Evolutionary conservation across 2,797 vertebrate genomes (phyloP).

Genomic region (Chloroceryle inda): DNA sequence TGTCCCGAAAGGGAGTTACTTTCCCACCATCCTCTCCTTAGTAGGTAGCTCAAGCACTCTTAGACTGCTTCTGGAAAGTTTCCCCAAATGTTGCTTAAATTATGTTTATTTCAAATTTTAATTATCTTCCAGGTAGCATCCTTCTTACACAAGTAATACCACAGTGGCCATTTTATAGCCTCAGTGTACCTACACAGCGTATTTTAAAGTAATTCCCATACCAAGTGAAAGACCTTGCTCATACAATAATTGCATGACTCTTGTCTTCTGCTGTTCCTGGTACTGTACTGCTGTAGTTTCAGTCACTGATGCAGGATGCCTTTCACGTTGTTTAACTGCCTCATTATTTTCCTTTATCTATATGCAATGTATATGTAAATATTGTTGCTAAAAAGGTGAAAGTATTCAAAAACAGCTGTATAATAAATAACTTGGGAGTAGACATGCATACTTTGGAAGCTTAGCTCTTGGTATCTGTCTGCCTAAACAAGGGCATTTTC

Average conservation of each 20-base stretch:
- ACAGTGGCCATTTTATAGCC: background rate
- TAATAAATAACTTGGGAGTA: background rate
- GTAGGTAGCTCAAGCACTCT: background rate
- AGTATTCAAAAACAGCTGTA: background rate
- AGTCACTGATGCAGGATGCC: background rate
- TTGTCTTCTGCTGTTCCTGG: background rate
- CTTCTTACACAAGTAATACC: background rate
- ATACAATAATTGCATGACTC: background rate
- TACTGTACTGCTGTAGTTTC: background rate
- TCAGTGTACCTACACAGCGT: background rate
- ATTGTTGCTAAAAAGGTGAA: background rate
- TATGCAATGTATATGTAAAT: background rate
- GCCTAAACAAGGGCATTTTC: background rate
- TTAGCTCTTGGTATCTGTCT: background rate
- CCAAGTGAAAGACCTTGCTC: background rate
- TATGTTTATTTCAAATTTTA: background rate
- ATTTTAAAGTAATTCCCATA: background rate
- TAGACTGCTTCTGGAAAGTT: background rate
- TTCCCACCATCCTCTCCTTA: background rate
- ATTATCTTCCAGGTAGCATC: background rate
- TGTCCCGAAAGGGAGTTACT: background rate
- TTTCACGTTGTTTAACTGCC: background rate
- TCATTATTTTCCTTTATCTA: background rate
- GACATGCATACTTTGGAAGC: background rate
- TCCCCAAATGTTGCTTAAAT: background rate